Evolutionary conservation across 1,140 invertebrate species (phyloP).

Genomic region (Psilanteris sp.): DNA sequence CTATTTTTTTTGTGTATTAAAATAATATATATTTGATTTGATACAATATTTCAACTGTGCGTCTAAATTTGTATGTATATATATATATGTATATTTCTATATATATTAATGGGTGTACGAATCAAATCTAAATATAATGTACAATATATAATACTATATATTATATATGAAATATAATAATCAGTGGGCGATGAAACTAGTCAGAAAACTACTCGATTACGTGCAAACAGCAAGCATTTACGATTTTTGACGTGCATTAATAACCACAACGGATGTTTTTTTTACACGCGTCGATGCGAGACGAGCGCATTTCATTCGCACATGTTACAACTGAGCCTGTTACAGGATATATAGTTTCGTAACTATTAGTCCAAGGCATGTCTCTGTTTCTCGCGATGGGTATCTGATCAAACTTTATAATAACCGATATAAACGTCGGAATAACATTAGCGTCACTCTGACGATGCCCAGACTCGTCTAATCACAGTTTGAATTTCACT

Average conservation of each 20-base stretch:
- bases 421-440: slow-evolving; percentile 49
- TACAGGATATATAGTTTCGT: slow-evolving; percentile 62
- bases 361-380: slow-evolving; percentile 54
- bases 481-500: slow-evolving; percentile 45
- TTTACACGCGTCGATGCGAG: slow-evolving; percentile 57
- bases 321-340: slow-evolving; percentile 54
- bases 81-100: too few species aligned
- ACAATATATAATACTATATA: too few species aligned
- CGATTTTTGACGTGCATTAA: slow-evolving; percentile 59
- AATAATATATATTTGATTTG: too few species aligned
- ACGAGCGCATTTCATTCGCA: slow-evolving; percentile 55
- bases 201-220: slow-evolving; percentile 39
- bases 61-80: too few species aligned
- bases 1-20: too few species aligned
- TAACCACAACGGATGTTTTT: slow-evolving; percentile 60
- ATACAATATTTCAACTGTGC: too few species aligned
- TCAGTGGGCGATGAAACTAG: slow-evolving; percentile 1
- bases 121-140: too few species aligned
- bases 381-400: slow-evolving; percentile 45
- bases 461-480: slow-evolving; percentile 16
- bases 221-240: slow-evolving; percentile 32
- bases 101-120: too few species aligned
- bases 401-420: slow-evolving; percentile 35
- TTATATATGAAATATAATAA: slow-evolving; percentile 1
- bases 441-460: slow-evolving; percentile 30